These are phyloP conservation scores for Caenorhabditis virilis DNA, from an alignment of 2,888 invertebrate species.

Conservation along the genomic window DNA sequence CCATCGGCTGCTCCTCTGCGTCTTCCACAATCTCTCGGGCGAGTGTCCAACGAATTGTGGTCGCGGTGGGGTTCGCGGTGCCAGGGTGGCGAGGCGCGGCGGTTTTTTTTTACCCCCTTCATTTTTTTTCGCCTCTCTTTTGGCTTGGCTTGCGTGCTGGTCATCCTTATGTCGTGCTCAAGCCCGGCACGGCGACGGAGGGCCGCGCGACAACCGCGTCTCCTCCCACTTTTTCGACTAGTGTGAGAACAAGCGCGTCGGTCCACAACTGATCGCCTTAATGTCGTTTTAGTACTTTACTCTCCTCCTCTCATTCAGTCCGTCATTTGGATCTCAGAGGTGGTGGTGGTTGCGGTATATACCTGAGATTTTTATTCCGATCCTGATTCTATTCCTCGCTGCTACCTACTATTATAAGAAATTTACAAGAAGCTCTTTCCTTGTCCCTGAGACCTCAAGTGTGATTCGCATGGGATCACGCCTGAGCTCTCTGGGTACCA, in stretches of 20 bases:
- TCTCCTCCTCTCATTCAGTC: background rate
- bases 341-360: too few relatives aligned
- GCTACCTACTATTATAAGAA: too few relatives aligned
- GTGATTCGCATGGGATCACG: slow-evolving; percentile 28
- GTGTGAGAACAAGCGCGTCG: background rate
- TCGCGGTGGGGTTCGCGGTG: background rate
- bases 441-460: slow-evolving; percentile 56
- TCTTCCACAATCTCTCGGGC: background rate
- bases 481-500: slow-evolving; percentile 45
- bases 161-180: background rate
- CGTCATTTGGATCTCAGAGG: too few relatives aligned
- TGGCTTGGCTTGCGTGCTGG: slow-evolving; percentile 1
- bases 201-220: background rate
- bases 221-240: background rate
- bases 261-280: background rate
- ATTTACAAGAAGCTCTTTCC: slow-evolving; percentile 13
- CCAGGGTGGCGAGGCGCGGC: background rate
- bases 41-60: background rate
- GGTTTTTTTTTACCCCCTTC: background rate
- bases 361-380: too few relatives aligned
- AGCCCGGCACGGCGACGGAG: background rate
- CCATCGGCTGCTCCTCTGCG: background rate
- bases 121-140: background rate
- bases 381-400: too few relatives aligned
- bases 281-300: background rate